Evolutionary conservation across 2,113 vertebrate genomes (phyloP).

Genomic region (Gobiocypris rarus): DNA sequence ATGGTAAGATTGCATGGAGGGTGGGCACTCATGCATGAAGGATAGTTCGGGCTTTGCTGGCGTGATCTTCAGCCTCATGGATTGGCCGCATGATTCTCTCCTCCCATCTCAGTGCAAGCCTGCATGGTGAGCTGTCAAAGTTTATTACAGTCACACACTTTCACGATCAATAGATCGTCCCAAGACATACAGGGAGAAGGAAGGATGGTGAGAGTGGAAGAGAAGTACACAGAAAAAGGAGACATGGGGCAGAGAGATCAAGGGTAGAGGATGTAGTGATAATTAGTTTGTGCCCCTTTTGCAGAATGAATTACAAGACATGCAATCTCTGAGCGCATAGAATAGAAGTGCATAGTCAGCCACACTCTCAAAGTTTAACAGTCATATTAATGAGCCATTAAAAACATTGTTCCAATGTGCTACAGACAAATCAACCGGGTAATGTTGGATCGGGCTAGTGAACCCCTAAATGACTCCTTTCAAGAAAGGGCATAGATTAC

Average conservation of each 20-base stretch:
- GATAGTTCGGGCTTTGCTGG: constrained; percentile 56
- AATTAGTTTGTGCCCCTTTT: neutral
- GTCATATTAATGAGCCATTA: neutral
- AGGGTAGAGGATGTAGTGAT: constrained; percentile 27
- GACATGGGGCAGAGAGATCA: constrained; percentile 8
- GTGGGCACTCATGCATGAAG: constrained; percentile 59
- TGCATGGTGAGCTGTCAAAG: constrained; percentile 70
- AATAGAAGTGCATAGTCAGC: constrained; percentile 8
- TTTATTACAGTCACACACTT: constrained; percentile 74
- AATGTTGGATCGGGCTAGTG: neutral
- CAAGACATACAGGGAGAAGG: constrained; percentile 59
- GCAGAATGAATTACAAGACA: constrained; percentile 14
- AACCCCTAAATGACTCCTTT: neutral
- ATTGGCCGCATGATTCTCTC: constrained; percentile 60
- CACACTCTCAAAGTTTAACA: neutral
- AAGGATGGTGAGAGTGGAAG: constrained; percentile 32
- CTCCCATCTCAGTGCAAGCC: constrained; percentile 64
- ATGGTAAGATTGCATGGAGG: constrained; percentile 32
- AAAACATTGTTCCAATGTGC: neutral
- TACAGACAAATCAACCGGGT: neutral
- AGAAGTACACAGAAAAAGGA: constrained; percentile 11
- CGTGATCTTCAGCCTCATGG: constrained; percentile 64
- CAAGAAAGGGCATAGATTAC: neutral
- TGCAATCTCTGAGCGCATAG: neutral
- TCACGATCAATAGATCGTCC: constrained; percentile 75